phyloP scores from a whole-genome alignment of 2,888 invertebrate genomes.

The Deilephila porcellus region DNA sequence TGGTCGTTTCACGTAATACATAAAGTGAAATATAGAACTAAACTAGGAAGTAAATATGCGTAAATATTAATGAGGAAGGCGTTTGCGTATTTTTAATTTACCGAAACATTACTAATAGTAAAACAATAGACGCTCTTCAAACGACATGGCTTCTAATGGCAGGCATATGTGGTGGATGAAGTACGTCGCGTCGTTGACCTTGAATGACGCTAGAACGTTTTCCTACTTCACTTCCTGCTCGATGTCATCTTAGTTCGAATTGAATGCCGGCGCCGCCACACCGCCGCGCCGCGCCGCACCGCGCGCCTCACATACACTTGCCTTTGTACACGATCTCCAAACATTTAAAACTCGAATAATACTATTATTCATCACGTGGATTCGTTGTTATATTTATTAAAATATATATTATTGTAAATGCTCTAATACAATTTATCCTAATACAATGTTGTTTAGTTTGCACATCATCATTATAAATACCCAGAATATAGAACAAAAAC shows the following conservation, averaged over 20 bases:
- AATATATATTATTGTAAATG: too few relatives aligned
- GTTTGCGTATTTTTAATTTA: slow-evolving; percentile 44
- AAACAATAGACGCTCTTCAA: slow-evolving; percentile 66
- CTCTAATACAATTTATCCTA: too few relatives aligned
- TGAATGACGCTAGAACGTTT: slow-evolving; percentile 79
- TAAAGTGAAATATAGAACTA: neutral
- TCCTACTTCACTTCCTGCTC: slow-evolving; percentile 82
- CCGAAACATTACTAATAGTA: slow-evolving; percentile 65
- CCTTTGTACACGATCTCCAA: neutral
- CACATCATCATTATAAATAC: too few relatives aligned
- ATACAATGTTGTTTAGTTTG: too few relatives aligned
- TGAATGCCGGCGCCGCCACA: slow-evolving; percentile 37
- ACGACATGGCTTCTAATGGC: slow-evolving; percentile 58
- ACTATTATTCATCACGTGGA: neutral
- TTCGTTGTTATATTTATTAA: too few relatives aligned
- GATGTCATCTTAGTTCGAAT: slow-evolving; percentile 72
- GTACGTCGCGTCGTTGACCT: slow-evolving; percentile 70
- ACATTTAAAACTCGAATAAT: neutral
- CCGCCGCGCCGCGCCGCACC: neutral
- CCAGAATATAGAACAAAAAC: too few relatives aligned
- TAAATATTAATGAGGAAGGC: slow-evolving; percentile 32
- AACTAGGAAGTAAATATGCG: slow-evolving; percentile 22
- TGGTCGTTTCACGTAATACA: neutral
- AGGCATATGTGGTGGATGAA: slow-evolving; percentile 63
- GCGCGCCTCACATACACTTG: neutral